Conservation (phyloP, 2,797 vertebrate genomes). For the Tolypeutes matacus region DNA sequence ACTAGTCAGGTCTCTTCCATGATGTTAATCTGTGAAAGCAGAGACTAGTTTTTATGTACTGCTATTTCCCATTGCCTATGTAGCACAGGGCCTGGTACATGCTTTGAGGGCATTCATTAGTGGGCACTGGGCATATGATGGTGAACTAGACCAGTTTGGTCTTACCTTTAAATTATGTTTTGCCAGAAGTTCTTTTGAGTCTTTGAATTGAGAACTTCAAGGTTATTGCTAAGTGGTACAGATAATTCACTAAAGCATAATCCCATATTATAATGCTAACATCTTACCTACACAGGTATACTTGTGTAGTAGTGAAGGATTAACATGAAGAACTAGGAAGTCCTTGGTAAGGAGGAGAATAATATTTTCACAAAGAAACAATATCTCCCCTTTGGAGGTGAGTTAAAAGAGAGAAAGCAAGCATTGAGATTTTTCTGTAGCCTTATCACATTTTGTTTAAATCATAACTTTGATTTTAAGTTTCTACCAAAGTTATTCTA, state of each 20-base stretch:
- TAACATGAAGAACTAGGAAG: background rate
- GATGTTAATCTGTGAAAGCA: background rate
- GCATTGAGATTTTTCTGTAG: conserved; percentile 2
- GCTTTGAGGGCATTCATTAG: background rate
- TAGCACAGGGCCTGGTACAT: background rate
- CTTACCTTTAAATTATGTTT: conserved; percentile 56
- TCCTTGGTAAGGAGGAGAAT: background rate
- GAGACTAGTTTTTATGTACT: background rate
- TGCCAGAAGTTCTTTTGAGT: background rate
- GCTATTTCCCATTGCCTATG: background rate
- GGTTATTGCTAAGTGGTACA: conserved; percentile 3
- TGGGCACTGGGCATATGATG: background rate
- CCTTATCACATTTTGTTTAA: conserved; percentile 54
- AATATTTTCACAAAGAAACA: conserved; percentile 36
- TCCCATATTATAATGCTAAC: background rate
- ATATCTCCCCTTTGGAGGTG: background rate
- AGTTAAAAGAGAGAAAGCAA: conserved; percentile 46
- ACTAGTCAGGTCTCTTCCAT: background rate
- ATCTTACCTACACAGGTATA: background rate
- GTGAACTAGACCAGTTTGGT: background rate
- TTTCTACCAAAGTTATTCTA: conserved; percentile 55
- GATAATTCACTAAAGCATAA: conserved; percentile 1
- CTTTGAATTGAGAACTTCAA: conserved; percentile 44
- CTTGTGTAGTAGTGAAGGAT: background rate
- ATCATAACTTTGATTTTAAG: conserved; percentile 26